phyloP scores from a whole-genome alignment of 2,113 vertebrate species.

The Ceyx melanurus region DNA sequence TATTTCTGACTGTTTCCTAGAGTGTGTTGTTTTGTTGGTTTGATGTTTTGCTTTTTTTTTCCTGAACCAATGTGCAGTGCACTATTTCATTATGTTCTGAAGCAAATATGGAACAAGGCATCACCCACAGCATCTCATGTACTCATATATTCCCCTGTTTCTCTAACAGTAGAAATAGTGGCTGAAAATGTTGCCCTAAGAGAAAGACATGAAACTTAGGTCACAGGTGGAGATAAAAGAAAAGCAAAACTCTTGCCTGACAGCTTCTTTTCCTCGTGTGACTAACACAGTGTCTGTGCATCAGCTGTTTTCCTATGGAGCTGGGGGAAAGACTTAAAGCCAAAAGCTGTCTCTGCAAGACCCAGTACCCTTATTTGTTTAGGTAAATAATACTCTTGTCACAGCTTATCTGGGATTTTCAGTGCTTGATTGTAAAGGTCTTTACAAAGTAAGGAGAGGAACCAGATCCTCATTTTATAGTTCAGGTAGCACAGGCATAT shows the following conservation, averaged over 20 bases:
- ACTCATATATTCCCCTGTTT: background rate
- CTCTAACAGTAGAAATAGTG: background rate
- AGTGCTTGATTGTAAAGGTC: background rate
- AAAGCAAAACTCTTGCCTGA: background rate
- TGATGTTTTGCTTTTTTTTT: background rate
- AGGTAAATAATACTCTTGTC: background rate
- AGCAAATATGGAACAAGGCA: background rate
- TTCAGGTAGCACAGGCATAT: background rate
- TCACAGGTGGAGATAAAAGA: background rate
- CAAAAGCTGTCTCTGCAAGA: background rate
- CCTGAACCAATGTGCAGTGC: background rate
- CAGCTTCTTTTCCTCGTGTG: background rate
- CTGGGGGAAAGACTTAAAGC: background rate
- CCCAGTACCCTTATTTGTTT: background rate
- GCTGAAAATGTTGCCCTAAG: background rate
- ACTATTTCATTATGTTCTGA: background rate
- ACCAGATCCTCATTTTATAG: background rate
- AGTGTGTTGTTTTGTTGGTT: too few relatives aligned
- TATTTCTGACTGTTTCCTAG: background rate
- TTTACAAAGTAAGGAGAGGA: background rate
- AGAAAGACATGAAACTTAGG: background rate
- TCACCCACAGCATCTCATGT: rapidly evolving
- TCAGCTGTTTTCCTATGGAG: background rate
- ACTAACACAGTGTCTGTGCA: background rate
- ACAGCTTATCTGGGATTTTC: background rate